phyloP scores from a whole-genome alignment of 2,797 vertebrate species.

The Siniperca obscura region DNA sequence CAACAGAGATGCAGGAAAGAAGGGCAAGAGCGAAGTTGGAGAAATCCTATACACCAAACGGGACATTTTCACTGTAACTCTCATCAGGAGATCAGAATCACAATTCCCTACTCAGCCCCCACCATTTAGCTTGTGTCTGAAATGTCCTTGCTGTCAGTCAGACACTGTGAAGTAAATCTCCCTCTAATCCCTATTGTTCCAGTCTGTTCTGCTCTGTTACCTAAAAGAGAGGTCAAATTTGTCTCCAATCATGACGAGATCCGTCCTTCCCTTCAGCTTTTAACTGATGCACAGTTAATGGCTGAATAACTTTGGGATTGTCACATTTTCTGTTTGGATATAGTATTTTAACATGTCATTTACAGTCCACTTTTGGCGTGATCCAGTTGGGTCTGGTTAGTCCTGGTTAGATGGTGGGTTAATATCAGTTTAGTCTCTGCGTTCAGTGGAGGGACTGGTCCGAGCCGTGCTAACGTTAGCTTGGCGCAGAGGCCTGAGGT shows the following conservation, averaged over 20 bases:
- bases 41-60: background rate
- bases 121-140: background rate
- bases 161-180: slow-evolving; percentile 34
- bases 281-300: background rate
- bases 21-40: background rate
- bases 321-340: background rate
- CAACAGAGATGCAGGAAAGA: background rate
- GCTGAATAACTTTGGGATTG: background rate
- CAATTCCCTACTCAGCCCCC: background rate
- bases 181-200: slow-evolving; percentile 49
- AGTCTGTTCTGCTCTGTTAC: slow-evolving; percentile 13
- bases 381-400: background rate
- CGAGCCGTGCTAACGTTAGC: background rate
- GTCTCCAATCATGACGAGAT: background rate
- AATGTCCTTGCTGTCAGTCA: slow-evolving; percentile 2
- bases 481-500: background rate
- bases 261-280: background rate
- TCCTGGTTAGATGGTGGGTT: background rate
- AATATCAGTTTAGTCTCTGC: background rate
- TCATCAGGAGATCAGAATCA: background rate
- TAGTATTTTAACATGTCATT: too few species aligned
- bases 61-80: background rate
- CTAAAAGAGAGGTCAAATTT: slow-evolving; percentile 13
- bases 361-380: background rate
- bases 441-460: background rate